phyloP scores from a whole-genome alignment of 2,113 vertebrate species.

The Raphicerus campestris region DNA sequence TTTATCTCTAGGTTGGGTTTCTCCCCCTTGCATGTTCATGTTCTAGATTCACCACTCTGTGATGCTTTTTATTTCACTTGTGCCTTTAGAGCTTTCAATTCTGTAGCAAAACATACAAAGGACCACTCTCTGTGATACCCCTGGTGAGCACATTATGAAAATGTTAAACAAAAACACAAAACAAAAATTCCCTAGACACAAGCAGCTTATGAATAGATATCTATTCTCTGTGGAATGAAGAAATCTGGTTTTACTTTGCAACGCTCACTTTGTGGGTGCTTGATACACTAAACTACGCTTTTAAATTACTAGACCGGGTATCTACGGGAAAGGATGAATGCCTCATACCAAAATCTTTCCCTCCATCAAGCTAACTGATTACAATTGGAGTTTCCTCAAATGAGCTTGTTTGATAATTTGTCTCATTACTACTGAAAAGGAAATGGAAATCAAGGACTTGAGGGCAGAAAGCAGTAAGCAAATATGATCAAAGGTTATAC shows the following conservation, averaged over 20 bases:
- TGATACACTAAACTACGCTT: conserved; percentile 33
- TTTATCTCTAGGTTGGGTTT: background rate
- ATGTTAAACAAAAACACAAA: conserved; percentile 1
- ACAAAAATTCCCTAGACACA: conserved; percentile 36
- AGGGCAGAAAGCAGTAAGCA: conserved; percentile 59
- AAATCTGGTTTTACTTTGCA: conserved; percentile 61
- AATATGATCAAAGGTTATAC: conserved; percentile 67
- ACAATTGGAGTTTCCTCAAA: conserved; percentile 69
- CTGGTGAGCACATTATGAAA: background rate
- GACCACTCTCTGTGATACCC: background rate
- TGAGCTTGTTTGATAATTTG: conserved; percentile 69
- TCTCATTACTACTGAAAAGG: conserved; percentile 72
- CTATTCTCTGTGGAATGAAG: conserved; percentile 37
- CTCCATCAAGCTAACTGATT: conserved; percentile 65
- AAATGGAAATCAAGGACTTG: conserved; percentile 62
- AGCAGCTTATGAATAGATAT: background rate
- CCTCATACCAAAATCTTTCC: conserved; percentile 49
- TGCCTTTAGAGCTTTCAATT: background rate
- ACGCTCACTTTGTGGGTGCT: conserved; percentile 48
- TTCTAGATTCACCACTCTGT: background rate
- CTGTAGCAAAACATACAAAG: background rate
- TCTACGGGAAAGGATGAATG: conserved; percentile 15
- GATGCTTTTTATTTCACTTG: background rate
- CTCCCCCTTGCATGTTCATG: no score
- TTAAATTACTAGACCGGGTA: conserved; percentile 45